These are phyloP conservation scores for Danio kyathit DNA, from an alignment of 2,797 vertebrate species.

Conservation along the genomic window DNA sequence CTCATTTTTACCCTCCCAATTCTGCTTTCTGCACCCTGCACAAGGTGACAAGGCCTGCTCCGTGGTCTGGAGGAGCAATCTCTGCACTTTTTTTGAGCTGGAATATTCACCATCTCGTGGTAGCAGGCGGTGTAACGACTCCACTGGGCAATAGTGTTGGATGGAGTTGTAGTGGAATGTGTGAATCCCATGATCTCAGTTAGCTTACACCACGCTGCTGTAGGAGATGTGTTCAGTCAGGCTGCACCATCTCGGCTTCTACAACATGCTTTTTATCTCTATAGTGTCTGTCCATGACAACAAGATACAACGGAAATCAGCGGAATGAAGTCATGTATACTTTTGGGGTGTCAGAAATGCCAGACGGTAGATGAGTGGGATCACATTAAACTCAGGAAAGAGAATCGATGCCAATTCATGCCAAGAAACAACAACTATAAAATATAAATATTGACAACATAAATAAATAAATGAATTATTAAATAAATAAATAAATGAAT, in stretches of 20 bases:
- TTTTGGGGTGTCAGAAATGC: slow-evolving; percentile 6
- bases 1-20: slow-evolving; percentile 85
- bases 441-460: too few species aligned
- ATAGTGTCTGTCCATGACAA: neutral
- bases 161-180: slow-evolving; percentile 56
- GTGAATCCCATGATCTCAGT: slow-evolving; percentile 50
- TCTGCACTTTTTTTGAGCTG: slow-evolving; percentile 56
- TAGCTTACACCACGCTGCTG: slow-evolving; percentile 40
- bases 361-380: neutral
- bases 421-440: too few species aligned
- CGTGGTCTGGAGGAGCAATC: slow-evolving; percentile 74
- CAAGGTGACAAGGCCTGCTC: slow-evolving; percentile 81
- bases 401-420: neutral
- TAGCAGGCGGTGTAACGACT: slow-evolving; percentile 65
- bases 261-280: slow-evolving; percentile 29
- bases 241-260: slow-evolving; percentile 43
- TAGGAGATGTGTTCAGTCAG: slow-evolving; percentile 52
- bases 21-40: slow-evolving; percentile 81
- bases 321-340: slow-evolving; percentile 22
- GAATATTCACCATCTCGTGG: slow-evolving; percentile 73
- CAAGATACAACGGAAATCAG: slow-evolving; percentile 26
- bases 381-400: neutral
- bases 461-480: too few species aligned
- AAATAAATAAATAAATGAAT: too few species aligned
- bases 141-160: slow-evolving; percentile 42